Percentiles rank a stretch among this genome's conserved stretches.
phyloP scores from a whole-genome alignment of 2,113 vertebrate species.

The Pardalotus punctatus region DNA sequence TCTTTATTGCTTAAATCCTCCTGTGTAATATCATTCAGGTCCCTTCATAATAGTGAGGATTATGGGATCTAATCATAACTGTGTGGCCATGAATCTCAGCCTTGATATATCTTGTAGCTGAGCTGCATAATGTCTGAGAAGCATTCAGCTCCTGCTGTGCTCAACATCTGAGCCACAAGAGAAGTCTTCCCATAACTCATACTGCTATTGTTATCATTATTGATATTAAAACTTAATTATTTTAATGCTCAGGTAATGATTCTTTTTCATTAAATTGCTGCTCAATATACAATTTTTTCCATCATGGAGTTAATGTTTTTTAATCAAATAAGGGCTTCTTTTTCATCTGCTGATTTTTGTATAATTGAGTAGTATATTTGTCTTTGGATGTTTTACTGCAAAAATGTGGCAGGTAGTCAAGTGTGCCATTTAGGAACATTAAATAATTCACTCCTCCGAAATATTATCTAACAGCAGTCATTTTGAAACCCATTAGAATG shows the following conservation, averaged over 20 bases:
- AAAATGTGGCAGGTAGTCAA: conserved; percentile 19
- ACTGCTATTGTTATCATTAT: not conserved
- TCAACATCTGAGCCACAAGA: not conserved
- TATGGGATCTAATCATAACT: not conserved
- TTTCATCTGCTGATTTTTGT: not conserved
- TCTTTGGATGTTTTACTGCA: conserved; percentile 2
- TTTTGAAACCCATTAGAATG: conserved; percentile 21
- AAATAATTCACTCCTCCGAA: conserved; percentile 43
- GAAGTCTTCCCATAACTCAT: not conserved
- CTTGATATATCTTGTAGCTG: not conserved
- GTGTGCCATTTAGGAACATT: conserved; percentile 4
- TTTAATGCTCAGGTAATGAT: not conserved
- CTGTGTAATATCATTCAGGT: not conserved
- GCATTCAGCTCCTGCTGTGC: not conserved
- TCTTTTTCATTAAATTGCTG: not conserved
- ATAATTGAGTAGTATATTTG: not conserved
- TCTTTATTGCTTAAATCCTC: not conserved
- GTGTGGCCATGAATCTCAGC: not conserved
- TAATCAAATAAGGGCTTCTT: not conserved
- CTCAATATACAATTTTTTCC: not conserved
- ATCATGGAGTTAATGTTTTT: not conserved
- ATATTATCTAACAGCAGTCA: conserved; percentile 18
- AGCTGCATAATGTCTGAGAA: not conserved
- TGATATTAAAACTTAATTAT: not conserved
- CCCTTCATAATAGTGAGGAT: not conserved